Evolutionary conservation across 1,140 invertebrate species (phyloP).

Genomic region (Chrysoperla carnea): DNA sequence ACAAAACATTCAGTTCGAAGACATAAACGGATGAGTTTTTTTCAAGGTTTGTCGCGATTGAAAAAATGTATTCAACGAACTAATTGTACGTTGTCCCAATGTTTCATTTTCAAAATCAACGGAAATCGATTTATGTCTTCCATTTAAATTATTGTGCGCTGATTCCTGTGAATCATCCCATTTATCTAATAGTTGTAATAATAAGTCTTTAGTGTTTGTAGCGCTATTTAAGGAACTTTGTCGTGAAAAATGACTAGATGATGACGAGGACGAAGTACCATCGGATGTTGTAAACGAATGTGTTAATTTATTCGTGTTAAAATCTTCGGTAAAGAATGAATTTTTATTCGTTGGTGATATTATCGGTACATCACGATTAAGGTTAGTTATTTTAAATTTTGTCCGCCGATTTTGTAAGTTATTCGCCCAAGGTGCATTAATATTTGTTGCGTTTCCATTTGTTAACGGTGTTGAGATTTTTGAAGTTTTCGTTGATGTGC

Average conservation of each 20-base stretch:
- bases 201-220: conserved; percentile 48
- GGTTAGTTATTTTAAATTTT: conserved; percentile 37
- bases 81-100: conserved; percentile 37
- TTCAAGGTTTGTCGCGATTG: conserved; percentile 37
- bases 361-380: conserved; percentile 41
- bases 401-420: conserved; percentile 21
- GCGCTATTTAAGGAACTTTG: conserved; percentile 14
- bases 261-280: conserved; percentile 3
- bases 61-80: conserved; percentile 47
- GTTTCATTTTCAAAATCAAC: conserved; percentile 33
- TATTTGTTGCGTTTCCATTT: conserved; percentile 9
- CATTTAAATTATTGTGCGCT: conserved; percentile 21
- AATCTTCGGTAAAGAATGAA: conserved; percentile 7
- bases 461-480: neutral
- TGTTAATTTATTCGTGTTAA: neutral
- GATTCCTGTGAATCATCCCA: conserved; percentile 38
- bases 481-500: neutral
- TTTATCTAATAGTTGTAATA: conserved; percentile 51
- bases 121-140: conserved; percentile 33
- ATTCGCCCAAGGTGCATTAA: conserved; percentile 30
- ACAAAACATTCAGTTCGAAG: neutral
- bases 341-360: conserved; percentile 29
- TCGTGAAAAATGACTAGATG: neutral
- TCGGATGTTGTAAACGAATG: conserved; percentile 5
- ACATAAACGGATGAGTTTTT: conserved; percentile 14